These are phyloP conservation scores for Sinhomidia bicolor DNA, from an alignment of 2,888 invertebrate genomes.

Conservation along the genomic window DNA sequence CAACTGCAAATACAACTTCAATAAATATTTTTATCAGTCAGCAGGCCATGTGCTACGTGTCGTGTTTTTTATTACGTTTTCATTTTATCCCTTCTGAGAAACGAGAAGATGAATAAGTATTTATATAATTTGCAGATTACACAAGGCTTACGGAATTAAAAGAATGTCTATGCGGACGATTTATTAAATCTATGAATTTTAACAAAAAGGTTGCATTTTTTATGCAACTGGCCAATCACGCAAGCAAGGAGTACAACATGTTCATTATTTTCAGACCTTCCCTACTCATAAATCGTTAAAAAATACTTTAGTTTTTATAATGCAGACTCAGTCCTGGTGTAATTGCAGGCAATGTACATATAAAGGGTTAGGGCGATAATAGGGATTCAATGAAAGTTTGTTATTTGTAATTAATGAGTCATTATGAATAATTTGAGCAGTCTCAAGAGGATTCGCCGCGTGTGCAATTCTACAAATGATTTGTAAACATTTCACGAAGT, in stretches of 20 bases:
- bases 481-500: not conserved
- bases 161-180: not conserved
- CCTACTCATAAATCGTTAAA: too few species aligned
- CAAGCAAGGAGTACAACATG: not conserved
- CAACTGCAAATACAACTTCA: conserved; percentile 60
- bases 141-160: not conserved
- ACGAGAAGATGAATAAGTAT: not conserved
- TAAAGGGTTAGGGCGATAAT: too few species aligned
- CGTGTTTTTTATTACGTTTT: conserved; percentile 50
- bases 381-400: not conserved
- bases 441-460: not conserved
- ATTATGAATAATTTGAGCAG: not conserved
- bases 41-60: conserved; percentile 69
- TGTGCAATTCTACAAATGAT: not conserved
- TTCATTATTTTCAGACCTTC: too few species aligned
- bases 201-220: not conserved
- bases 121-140: not conserved
- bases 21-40: conserved; percentile 71
- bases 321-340: too few species aligned
- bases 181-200: not conserved
- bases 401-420: conserved; percentile 2
- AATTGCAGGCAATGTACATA: too few species aligned
- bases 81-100: not conserved
- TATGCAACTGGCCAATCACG: not conserved
- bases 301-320: too few species aligned